These are phyloP conservation scores for Teleopsis dalmanni DNA, from an alignment of 1,140 invertebrate genomes.

Conservation along the genomic window DNA sequence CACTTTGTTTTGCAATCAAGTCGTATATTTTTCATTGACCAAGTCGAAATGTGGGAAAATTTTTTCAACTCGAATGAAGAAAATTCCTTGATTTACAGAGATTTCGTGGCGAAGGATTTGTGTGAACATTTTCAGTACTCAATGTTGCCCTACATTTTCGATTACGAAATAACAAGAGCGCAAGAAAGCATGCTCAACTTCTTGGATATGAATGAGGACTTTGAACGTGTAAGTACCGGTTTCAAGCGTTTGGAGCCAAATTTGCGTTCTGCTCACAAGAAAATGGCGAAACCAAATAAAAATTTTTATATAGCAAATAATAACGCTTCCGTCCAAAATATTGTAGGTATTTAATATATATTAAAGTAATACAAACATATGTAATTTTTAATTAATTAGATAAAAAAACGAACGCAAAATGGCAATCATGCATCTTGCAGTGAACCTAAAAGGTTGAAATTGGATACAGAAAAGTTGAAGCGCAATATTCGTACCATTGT, in stretches of 20 bases:
- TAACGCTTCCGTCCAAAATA: too few species aligned
- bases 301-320: too few species aligned
- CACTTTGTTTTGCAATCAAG: background rate
- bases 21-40: slow-evolving; percentile 3
- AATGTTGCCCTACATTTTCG: slow-evolving; percentile 3
- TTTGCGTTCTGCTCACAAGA: too few species aligned
- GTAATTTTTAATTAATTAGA: too few species aligned
- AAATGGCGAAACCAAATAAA: too few species aligned
- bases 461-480: too few species aligned
- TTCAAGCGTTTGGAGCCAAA: background rate
- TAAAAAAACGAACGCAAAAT: too few species aligned
- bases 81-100: background rate
- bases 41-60: background rate
- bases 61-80: background rate
- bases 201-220: slow-evolving; percentile 1
- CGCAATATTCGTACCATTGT: too few species aligned
- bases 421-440: too few species aligned
- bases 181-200: background rate
- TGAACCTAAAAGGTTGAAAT: too few species aligned
- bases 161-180: background rate
- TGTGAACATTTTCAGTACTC: background rate
- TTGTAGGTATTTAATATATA: too few species aligned
- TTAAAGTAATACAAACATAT: too few species aligned
- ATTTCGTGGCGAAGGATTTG: background rate
- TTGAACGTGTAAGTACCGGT: background rate